A percentile compares a stretch with the other conserved stretches of the same genome.
Evolutionary conservation across 2,888 invertebrate genomes (phyloP).

Genomic region (Tyria jacobaeae): DNA sequence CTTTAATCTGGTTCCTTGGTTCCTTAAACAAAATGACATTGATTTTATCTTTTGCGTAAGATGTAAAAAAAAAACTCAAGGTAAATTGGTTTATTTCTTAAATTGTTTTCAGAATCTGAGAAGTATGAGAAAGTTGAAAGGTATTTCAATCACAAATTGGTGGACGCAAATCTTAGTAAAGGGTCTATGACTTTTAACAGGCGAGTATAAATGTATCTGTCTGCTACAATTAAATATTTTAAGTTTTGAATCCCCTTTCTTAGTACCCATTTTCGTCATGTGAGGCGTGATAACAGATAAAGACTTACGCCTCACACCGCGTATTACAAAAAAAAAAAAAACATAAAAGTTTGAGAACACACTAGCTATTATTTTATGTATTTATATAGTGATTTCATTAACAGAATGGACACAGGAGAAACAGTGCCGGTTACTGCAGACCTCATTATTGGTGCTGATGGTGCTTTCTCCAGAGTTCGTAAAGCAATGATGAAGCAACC

Average conservation of each 20-base stretch:
- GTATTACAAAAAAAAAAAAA: not conserved
- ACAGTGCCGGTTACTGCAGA: slow-evolving; percentile 88
- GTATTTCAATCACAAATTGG: slow-evolving; percentile 94
- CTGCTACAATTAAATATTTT: no score
- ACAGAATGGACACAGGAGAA: slow-evolving; percentile 83
- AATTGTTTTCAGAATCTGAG: slow-evolving; percentile 90
- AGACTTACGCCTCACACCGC: no score
- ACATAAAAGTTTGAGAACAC: not conserved
- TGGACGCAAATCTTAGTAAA: slow-evolving; percentile 89
- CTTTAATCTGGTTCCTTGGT: not conserved
- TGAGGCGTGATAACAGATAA: no score
- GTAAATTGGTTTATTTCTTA: no score
- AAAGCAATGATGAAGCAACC: slow-evolving; percentile 93
- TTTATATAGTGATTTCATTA: not conserved
- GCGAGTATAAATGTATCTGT: slow-evolving; percentile 88
- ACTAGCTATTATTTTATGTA: no score
- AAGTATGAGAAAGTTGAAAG: slow-evolving; percentile 91
- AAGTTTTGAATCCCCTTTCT: no score
- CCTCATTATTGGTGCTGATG: slow-evolving; percentile 97
- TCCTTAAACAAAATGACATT: no score
- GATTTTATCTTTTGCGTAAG: no score
- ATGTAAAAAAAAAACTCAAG: no score
- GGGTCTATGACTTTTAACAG: slow-evolving; percentile 90
- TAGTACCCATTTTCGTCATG: no score
- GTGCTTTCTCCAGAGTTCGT: slow-evolving; percentile 96